A percentile compares a stretch with the other conserved stretches of the same genome.
phyloP scores from a whole-genome alignment of 2,888 invertebrate species.

The Cataglyphis albicans region DNA sequence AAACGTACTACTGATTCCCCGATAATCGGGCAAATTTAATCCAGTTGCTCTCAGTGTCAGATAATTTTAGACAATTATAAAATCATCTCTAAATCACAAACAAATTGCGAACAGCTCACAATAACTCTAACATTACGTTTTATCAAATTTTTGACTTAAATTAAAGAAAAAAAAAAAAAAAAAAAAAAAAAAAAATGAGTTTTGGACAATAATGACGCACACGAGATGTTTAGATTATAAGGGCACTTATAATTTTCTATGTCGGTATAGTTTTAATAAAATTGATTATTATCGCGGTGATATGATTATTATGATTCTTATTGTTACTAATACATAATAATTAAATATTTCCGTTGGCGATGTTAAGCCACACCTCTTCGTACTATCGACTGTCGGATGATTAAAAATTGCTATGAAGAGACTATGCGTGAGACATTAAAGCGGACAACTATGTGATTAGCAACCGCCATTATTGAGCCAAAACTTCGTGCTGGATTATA shows the following conservation, averaged over 20 bases:
- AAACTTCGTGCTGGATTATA: constrained; percentile 23
- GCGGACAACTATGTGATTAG: neutral
- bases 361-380: neutral
- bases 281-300: neutral
- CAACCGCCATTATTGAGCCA: constrained; percentile 34
- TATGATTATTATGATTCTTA: neutral
- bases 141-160: neutral
- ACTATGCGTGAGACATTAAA: neutral
- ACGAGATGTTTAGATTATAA: neutral
- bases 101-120: constrained; percentile 11
- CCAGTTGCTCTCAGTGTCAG: neutral
- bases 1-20: constrained; percentile 1
- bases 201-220: constrained; percentile 40
- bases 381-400: neutral
- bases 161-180: constrained; percentile 1
- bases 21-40: neutral
- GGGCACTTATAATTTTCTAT: neutral
- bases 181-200: constrained; percentile 2
- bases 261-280: neutral
- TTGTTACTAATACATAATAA: neutral
- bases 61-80: constrained; percentile 4
- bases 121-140: constrained; percentile 25
- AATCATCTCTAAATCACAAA: neutral
- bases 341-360: neutral
- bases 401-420: neutral